Conservation (phyloP, 2,888 invertebrate species). For the Conistra vaccinii region DNA sequence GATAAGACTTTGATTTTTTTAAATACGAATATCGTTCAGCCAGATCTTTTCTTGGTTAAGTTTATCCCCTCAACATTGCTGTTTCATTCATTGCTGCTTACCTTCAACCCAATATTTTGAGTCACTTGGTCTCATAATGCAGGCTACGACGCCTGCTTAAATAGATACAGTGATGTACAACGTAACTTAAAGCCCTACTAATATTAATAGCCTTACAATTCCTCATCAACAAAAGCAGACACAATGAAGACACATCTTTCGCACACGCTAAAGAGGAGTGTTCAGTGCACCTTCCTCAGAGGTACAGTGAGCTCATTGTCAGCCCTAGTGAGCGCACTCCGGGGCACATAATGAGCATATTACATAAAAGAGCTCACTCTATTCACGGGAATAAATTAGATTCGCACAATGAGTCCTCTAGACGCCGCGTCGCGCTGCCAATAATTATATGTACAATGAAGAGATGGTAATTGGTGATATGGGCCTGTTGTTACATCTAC, state of each 20-base stretch:
- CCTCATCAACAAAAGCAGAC: slow-evolving; percentile 3
- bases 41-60: background rate
- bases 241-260: slow-evolving; percentile 10
- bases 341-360: slow-evolving; percentile 79
- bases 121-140: too few relatives aligned
- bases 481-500: slow-evolving; percentile 16
- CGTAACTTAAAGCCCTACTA: background rate
- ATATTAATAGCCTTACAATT: slow-evolving; percentile 16
- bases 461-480: slow-evolving; percentile 57
- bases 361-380: slow-evolving; percentile 81
- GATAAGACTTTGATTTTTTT: background rate
- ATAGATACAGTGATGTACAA: background rate
- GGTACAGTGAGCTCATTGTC: slow-evolving; percentile 60
- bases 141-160: background rate
- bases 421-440: slow-evolving; percentile 56
- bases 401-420: slow-evolving; percentile 74
- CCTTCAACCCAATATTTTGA: background rate
- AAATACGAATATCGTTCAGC: background rate
- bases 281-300: slow-evolving; percentile 4
- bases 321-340: slow-evolving; percentile 72
- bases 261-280: slow-evolving; percentile 15
- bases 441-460: slow-evolving; percentile 66
- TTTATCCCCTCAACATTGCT: background rate
- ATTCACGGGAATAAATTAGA: slow-evolving; percentile 84
- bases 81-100: background rate